phyloP scores from a whole-genome alignment of 2,888 invertebrate species.

The Thera britannica region DNA sequence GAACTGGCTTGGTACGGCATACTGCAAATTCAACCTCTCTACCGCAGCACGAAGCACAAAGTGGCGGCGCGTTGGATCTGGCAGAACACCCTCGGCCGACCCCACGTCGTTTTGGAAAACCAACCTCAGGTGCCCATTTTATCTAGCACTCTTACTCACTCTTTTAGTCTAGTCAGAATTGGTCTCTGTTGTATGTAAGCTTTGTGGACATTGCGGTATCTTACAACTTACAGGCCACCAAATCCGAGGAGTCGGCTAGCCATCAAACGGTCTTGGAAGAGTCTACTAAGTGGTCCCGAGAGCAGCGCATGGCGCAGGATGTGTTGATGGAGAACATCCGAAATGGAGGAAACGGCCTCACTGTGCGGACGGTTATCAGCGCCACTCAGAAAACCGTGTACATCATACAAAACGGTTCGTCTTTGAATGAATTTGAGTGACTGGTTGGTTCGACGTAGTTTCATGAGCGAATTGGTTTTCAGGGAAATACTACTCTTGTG shows the following conservation, averaged over 20 bases:
- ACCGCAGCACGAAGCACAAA: constrained; percentile 29
- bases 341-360: constrained; percentile 25
- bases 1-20: constrained; percentile 36
- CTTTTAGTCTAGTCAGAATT: neutral
- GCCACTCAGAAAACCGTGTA: constrained; percentile 19
- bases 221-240: constrained; percentile 3
- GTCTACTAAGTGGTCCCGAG: constrained; percentile 21
- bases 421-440: neutral
- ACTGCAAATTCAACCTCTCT: constrained; percentile 32
- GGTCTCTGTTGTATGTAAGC: neutral
- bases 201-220: neutral
- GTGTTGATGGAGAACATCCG: constrained; percentile 30
- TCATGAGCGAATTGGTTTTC: neutral
- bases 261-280: constrained; percentile 18
- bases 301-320: constrained; percentile 20
- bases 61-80: constrained; percentile 31
- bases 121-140: constrained; percentile 13
- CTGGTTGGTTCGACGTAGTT: neutral
- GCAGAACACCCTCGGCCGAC: constrained; percentile 32
- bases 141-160: neutral
- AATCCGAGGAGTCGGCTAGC: neutral
- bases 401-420: constrained; percentile 31
- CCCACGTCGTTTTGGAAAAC: constrained; percentile 30
- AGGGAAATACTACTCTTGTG: constrained; percentile 24
- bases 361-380: constrained; percentile 32